Evolutionary conservation across 2,113 vertebrate species (phyloP).

Genomic region (Tenebrosternarchus preto): DNA sequence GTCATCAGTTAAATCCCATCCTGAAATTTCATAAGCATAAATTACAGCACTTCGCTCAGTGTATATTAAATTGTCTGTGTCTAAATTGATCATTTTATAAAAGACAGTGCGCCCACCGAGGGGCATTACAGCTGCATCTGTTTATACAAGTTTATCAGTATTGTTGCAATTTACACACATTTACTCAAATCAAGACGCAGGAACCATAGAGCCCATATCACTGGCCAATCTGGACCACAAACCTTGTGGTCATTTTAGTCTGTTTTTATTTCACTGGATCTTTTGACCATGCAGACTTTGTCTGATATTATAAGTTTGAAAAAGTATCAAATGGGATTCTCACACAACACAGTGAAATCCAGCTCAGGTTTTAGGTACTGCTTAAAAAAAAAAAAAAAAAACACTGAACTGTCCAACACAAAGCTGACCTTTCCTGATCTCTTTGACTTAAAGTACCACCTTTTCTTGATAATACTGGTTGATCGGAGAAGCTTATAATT

Average conservation of each 20-base stretch:
- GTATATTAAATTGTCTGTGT: constrained; percentile 64
- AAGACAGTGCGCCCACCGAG: constrained; percentile 39
- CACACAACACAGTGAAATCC: background rate
- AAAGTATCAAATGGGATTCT: constrained; percentile 12
- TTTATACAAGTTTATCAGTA: constrained; percentile 65
- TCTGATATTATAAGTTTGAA: background rate
- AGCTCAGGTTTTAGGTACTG: too few relatives aligned
- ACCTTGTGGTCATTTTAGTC: constrained; percentile 14
- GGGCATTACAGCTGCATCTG: constrained; percentile 57
- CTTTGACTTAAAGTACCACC: too few relatives aligned
- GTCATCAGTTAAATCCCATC: constrained; percentile 47
- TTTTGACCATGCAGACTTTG: too few relatives aligned
- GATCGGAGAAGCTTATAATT: background rate
- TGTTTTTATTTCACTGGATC: background rate
- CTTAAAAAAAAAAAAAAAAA: too few relatives aligned
- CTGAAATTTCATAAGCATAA: constrained; percentile 61
- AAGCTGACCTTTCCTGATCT: too few relatives aligned
- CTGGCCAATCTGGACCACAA: constrained; percentile 22
- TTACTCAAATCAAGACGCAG: constrained; percentile 64
- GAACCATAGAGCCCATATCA: constrained; percentile 38
- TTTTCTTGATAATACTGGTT: too few relatives aligned
- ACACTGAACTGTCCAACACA: too few relatives aligned
- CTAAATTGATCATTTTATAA: constrained; percentile 59
- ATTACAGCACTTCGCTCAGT: constrained; percentile 52
- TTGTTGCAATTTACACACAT: constrained; percentile 59